Evolutionary conservation across 2,888 invertebrate genomes (phyloP).

Genomic region (Leptinotarsa tumamoca): DNA sequence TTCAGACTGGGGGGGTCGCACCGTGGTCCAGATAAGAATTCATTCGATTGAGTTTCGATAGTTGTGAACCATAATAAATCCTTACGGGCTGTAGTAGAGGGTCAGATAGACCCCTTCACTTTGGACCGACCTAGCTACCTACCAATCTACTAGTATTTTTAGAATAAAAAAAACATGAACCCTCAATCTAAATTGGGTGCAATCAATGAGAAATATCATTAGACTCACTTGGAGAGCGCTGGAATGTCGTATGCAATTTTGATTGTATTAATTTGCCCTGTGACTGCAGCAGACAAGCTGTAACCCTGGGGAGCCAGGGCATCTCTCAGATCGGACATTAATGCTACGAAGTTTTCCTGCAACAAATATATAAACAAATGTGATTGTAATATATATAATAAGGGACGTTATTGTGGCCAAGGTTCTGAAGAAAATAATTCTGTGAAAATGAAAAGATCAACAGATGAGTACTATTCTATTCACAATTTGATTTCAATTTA

Average conservation of each 20-base stretch:
- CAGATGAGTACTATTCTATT: no score
- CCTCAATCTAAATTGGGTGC: background rate
- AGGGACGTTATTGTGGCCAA: no score
- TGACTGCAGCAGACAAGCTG: conserved; percentile 54
- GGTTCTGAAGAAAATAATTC: no score
- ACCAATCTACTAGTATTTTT: background rate
- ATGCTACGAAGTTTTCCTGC: conserved; percentile 54
- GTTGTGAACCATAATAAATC: no score
- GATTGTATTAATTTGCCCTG: conserved; percentile 48
- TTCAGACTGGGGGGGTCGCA: no score
- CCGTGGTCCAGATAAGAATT: no score
- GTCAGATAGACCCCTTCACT: no score
- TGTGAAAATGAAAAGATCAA: no score
- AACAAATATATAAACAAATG: conserved; percentile 29
- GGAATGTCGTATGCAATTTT: conserved; percentile 54
- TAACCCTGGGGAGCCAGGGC: conserved; percentile 49
- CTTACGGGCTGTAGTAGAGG: no score
- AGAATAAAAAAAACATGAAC: background rate
- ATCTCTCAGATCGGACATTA: conserved; percentile 50
- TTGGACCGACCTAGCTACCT: no score
- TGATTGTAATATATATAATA: background rate
- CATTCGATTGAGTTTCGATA: no score
- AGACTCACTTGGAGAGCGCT: conserved; percentile 49
- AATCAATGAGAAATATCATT: background rate
- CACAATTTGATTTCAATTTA: no score